Percentiles rank a stretch among this genome's conserved stretches.
Evolutionary conservation across 2,113 vertebrate species (phyloP).

Genomic region (Cyphomyrus plagiostoma): DNA sequence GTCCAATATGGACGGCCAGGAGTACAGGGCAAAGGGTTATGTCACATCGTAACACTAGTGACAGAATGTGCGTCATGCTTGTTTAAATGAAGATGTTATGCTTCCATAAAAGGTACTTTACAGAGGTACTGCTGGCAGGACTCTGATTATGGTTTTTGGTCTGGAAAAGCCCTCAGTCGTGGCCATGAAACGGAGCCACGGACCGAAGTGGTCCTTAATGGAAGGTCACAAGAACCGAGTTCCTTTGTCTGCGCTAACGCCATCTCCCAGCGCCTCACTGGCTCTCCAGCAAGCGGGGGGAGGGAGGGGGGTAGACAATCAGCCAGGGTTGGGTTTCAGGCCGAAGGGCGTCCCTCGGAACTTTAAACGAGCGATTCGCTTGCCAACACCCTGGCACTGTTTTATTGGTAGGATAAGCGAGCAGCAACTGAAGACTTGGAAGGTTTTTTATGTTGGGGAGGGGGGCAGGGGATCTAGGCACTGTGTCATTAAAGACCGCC

Average conservation of each 20-base stretch:
- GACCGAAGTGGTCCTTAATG: not conserved
- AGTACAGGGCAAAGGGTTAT: not conserved
- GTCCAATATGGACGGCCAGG: not conserved
- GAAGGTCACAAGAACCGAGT: not conserved
- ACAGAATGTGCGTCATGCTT: not conserved
- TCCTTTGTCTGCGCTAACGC: not conserved
- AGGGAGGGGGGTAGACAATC: not conserved
- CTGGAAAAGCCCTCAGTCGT: not conserved
- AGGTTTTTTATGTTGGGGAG: not conserved
- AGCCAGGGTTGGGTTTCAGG: not conserved
- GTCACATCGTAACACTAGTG: not conserved
- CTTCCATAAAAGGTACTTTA: not conserved
- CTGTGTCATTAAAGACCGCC: not conserved
- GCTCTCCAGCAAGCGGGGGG: not conserved
- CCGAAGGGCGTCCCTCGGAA: conserved; percentile 13
- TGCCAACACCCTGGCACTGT: not conserved
- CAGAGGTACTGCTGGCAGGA: not conserved
- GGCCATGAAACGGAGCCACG: not conserved
- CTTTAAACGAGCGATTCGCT: not conserved
- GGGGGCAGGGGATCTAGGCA: not conserved
- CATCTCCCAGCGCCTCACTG: not conserved
- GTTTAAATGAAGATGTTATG: not conserved
- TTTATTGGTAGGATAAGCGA: not conserved
- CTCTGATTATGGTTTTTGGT: not conserved
- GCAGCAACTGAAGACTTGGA: not conserved